These are phyloP conservation scores for Perognathus longimembris DNA, from an alignment of 2,113 vertebrate species.

Conservation along the genomic window DNA sequence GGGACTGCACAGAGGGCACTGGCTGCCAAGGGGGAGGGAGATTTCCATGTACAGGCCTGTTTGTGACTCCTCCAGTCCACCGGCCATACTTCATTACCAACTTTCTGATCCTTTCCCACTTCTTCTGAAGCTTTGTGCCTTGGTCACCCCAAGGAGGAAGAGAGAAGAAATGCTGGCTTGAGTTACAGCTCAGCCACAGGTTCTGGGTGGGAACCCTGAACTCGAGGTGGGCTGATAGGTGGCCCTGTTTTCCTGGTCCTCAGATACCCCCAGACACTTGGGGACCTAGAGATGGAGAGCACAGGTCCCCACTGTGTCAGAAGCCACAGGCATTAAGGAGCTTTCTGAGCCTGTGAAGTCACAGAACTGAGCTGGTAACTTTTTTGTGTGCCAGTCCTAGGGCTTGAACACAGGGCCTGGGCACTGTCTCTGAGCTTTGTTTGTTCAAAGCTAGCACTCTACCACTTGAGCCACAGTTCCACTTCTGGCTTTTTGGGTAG, in stretches of 20 bases:
- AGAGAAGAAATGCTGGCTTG: not conserved
- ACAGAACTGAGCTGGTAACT: not conserved
- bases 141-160: accelerated
- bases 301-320: accelerated
- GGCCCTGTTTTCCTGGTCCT: not conserved
- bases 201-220: not conserved
- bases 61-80: not conserved
- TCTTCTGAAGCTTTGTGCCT: too few species aligned
- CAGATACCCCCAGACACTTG: not conserved
- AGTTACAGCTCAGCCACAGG: not conserved
- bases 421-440: too few species aligned
- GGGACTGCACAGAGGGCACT: not conserved
- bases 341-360: not conserved
- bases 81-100: too few species aligned
- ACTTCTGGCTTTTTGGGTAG: too few species aligned
- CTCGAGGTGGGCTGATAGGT: not conserved
- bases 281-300: not conserved
- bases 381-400: not conserved
- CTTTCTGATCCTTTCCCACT: not conserved
- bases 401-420: too few species aligned
- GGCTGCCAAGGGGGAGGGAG: not conserved
- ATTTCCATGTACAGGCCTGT: not conserved
- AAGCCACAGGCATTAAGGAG: accelerated
- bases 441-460: too few species aligned
- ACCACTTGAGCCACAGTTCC: too few species aligned